These are phyloP conservation scores for Torymus texanus DNA, from an alignment of 2,888 invertebrate species.

Conservation along the genomic window DNA sequence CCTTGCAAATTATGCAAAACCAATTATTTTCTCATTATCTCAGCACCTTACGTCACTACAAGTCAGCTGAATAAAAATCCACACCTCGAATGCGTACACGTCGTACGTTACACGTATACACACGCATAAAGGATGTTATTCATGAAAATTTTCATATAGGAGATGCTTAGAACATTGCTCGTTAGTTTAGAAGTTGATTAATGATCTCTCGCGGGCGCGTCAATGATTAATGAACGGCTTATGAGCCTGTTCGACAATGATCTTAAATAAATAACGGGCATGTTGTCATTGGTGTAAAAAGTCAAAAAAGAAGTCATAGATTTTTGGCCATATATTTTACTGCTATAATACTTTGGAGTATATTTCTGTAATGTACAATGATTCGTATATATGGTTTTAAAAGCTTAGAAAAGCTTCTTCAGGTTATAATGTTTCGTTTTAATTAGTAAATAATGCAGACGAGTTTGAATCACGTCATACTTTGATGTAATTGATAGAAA, in stretches of 20 bases:
- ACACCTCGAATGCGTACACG: neutral
- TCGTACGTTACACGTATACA: neutral
- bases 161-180: conserved; percentile 37
- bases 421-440: no score
- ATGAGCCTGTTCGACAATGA: conserved; percentile 17
- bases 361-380: no score
- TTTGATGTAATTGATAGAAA: no score
- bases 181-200: conserved; percentile 43
- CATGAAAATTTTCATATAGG: conserved; percentile 22
- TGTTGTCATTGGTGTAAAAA: conserved; percentile 11
- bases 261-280: conserved; percentile 20
- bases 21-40: conserved; percentile 53
- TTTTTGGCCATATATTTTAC: no score
- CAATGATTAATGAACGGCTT: conserved; percentile 13
- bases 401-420: no score
- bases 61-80: conserved; percentile 14
- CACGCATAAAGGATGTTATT: conserved; percentile 14
- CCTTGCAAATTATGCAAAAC: conserved; percentile 45
- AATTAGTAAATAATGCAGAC: no score
- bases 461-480: no score
- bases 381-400: no score
- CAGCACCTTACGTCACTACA: conserved; percentile 30
- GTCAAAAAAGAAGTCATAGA: neutral
- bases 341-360: no score
- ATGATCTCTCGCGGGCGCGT: conserved; percentile 17